Conservation (phyloP, 2,888 invertebrate species). For the Drosophila anomelani region DNA sequence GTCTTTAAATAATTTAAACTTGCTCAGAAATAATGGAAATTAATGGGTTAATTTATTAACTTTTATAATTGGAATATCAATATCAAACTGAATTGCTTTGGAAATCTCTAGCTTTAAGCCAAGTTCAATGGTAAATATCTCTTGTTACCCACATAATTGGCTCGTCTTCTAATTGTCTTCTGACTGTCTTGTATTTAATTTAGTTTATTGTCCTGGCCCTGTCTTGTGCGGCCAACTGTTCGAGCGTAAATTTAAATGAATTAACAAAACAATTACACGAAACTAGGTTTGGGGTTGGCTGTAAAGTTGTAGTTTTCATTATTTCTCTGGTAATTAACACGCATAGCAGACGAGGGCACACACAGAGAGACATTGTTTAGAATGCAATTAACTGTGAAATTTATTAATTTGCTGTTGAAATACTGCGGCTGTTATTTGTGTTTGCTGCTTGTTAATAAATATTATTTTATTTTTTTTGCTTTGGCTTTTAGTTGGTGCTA, state of each 20-base stretch:
- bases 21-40: not conserved
- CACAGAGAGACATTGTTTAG: constrained; percentile 35
- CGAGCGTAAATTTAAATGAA: constrained; percentile 77
- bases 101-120: not conserved
- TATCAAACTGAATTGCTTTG: too few relatives aligned
- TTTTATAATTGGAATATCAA: too few relatives aligned
- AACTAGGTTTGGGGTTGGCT: constrained; percentile 1
- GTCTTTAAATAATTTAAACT: not conserved
- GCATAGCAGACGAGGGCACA: constrained; percentile 27
- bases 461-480: constrained; percentile 2
- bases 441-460: constrained; percentile 34
- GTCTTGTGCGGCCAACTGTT: constrained; percentile 34
- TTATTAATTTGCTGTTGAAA: constrained; percentile 69
- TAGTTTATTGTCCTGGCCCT: constrained; percentile 62
- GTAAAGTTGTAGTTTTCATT: constrained; percentile 54
- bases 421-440: constrained; percentile 36
- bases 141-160: not conserved
- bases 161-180: not conserved
- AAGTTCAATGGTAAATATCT: constrained; percentile 1
- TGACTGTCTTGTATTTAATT: constrained; percentile 52
- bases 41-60: not conserved
- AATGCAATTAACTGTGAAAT: constrained; percentile 71
- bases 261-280: constrained; percentile 74
- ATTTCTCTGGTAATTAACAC: constrained; percentile 70
- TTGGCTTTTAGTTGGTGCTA: constrained; percentile 6